phyloP scores from a whole-genome alignment of 2,888 invertebrate genomes.

The Tenodera sinensis region DNA sequence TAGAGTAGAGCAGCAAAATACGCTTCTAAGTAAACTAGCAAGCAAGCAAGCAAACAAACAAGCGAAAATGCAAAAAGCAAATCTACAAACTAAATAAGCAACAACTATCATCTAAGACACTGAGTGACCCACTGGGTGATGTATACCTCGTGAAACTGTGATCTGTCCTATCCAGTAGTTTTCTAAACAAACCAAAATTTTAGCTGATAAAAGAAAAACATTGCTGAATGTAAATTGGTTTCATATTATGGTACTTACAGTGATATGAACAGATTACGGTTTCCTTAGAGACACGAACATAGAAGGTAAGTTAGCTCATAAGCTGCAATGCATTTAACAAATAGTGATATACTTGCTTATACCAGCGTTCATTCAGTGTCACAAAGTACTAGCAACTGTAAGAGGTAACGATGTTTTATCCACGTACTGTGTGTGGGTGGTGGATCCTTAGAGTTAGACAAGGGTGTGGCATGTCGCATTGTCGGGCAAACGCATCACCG shows the following conservation, averaged over 20 bases:
- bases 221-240: neutral
- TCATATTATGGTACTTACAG: too few species aligned
- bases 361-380: neutral
- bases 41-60: neutral
- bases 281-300: neutral
- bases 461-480: conserved; percentile 13
- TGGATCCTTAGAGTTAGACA: neutral
- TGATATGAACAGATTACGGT: neutral
- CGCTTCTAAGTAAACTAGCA: neutral
- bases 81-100: neutral
- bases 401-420: neutral
- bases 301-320: neutral
- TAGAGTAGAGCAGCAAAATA: neutral
- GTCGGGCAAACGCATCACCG: conserved; percentile 33
- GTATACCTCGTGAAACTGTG: neutral
- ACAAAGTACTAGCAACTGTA: neutral
- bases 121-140: neutral
- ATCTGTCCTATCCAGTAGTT: neutral
- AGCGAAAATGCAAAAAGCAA: neutral
- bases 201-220: neutral
- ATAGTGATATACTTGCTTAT: neutral
- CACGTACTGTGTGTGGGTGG: neutral
- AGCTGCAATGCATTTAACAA: neutral
- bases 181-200: too few species aligned
- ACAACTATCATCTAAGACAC: neutral